These are phyloP conservation scores for Arenicola marina DNA, from an alignment of 2,888 invertebrate genomes.

Conservation along the genomic window DNA sequence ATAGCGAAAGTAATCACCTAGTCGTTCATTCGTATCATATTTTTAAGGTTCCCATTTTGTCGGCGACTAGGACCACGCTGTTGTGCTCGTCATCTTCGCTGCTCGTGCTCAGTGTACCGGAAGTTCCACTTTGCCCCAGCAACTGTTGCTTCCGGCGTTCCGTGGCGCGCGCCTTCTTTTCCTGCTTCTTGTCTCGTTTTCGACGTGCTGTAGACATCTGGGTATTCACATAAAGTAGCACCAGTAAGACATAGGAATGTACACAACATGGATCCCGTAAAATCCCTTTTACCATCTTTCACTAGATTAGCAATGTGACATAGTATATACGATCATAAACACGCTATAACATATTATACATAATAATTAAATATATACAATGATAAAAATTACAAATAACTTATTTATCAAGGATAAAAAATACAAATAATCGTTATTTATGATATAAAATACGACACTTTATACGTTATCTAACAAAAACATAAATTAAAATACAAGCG, in stretches of 20 bases:
- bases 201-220: constrained; percentile 1
- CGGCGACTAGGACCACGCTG: background rate
- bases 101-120: background rate
- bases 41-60: background rate
- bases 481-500: no score
- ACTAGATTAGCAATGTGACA: background rate
- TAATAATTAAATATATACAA: no score
- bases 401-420: no score
- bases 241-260: background rate
- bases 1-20: no score
- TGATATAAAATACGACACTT: no score
- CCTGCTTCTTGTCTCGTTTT: constrained; percentile 13
- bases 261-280: no score
- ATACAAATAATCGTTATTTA: no score
- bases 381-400: no score
- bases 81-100: background rate
- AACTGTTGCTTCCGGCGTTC: constrained; percentile 21
- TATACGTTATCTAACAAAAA: no score
- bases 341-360: no score
- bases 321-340: background rate
- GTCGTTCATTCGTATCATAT: no score
- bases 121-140: background rate
- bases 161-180: constrained; percentile 26
- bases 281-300: no score
- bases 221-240: background rate